phyloP scores from a whole-genome alignment of 2,113 vertebrate species.

The Leptocoma aspasia region DNA sequence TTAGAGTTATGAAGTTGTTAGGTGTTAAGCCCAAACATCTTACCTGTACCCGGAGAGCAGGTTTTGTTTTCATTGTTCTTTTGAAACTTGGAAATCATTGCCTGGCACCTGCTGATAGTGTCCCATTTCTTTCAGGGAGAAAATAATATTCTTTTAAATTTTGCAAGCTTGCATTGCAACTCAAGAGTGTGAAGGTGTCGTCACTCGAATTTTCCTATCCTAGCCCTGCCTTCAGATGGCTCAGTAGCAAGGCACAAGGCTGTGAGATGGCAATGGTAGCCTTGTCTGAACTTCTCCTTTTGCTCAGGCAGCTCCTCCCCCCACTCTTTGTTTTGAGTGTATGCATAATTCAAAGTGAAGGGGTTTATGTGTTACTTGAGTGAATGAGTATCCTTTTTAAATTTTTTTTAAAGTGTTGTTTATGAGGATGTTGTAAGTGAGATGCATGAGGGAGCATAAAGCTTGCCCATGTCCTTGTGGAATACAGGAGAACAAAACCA shows the following conservation, averaged over 20 bases:
- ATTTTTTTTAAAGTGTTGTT: background rate
- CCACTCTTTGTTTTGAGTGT: background rate
- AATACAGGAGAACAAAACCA: background rate
- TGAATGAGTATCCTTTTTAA: background rate
- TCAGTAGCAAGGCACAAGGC: background rate
- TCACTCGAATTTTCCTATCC: background rate
- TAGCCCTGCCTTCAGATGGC: background rate
- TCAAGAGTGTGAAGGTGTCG: rapidly evolving
- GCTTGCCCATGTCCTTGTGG: background rate
- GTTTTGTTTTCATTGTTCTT: background rate
- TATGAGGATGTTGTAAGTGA: background rate
- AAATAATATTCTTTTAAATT: background rate
- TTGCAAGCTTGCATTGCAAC: background rate
- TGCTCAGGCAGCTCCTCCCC: background rate
- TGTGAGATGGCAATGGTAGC: background rate
- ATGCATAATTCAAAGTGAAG: background rate
- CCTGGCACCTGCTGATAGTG: background rate
- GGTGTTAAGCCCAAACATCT: background rate
- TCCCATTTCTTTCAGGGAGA: background rate
- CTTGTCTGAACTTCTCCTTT: background rate
- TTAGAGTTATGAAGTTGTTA: background rate
- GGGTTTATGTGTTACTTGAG: background rate
- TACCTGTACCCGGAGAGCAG: background rate
- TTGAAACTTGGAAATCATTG: background rate
- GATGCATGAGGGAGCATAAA: background rate